Percentiles rank a stretch among this genome's conserved stretches.
Evolutionary conservation across 2,888 invertebrate genomes (phyloP).

Genomic region (Lymantria monacha): DNA sequence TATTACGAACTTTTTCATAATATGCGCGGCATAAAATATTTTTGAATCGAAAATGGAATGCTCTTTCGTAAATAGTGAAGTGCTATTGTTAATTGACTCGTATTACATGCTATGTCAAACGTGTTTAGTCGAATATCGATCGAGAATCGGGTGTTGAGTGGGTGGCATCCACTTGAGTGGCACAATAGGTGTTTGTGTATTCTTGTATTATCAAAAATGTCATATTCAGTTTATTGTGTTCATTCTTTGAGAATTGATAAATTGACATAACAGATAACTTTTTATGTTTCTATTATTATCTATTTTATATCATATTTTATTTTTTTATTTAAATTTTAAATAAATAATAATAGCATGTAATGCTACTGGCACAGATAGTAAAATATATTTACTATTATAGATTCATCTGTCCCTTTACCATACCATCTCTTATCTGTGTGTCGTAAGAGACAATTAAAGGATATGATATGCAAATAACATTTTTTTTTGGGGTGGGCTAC

Average conservation of each 20-base stretch:
- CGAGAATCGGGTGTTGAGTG: constrained; percentile 34
- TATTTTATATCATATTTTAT: too few species aligned
- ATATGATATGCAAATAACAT: too few species aligned
- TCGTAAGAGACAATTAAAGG: too few species aligned
- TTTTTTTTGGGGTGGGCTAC: too few species aligned
- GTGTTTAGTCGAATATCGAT: constrained; percentile 37
- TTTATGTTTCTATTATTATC: too few species aligned
- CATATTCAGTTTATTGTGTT: constrained; percentile 15
- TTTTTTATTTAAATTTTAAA: too few species aligned
- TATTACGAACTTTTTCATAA: too few species aligned
- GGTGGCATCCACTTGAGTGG: constrained; percentile 36
- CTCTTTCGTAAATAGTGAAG: constrained; percentile 39
- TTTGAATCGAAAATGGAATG: background rate
- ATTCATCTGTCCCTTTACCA: too few species aligned
- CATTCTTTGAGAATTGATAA: constrained; percentile 7
- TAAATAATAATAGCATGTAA: too few species aligned
- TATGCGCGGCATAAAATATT: background rate
- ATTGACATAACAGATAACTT: constrained; percentile 9
- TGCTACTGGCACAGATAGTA: too few species aligned
- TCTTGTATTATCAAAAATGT: constrained; percentile 21
- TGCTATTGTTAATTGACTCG: constrained; percentile 60
- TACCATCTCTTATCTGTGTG: too few species aligned
- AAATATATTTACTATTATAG: too few species aligned
- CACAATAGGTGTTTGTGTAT: constrained; percentile 26
- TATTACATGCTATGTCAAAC: constrained; percentile 45